Percentiles rank a stretch among this genome's conserved stretches.
Evolutionary conservation across 2,797 vertebrate genomes (phyloP).

Genomic region (Oreonectes daqikongensis): DNA sequence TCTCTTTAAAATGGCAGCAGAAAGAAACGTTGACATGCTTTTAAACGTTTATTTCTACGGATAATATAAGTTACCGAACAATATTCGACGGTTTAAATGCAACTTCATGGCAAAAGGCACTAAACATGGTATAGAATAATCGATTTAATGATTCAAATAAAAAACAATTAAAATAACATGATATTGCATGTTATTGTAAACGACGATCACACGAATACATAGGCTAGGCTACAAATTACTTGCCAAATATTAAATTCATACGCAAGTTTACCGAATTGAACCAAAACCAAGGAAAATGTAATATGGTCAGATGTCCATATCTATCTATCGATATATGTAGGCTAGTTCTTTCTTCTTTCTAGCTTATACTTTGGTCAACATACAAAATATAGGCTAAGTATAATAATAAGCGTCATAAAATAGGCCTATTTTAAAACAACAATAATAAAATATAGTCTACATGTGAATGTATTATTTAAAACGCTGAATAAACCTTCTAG

Average conservation of each 20-base stretch:
- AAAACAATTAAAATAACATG: no score
- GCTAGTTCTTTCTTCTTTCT: background rate
- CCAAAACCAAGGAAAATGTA: background rate
- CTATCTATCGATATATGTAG: background rate
- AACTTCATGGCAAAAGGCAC: background rate
- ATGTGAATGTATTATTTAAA: no score
- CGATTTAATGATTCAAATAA: no score
- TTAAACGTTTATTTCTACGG: no score
- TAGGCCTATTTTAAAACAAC: background rate
- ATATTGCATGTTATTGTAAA: no score
- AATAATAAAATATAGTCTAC: background rate
- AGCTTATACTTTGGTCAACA: background rate
- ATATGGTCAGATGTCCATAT: background rate
- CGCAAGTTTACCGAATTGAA: background rate
- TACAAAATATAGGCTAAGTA: background rate
- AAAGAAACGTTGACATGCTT: background rate
- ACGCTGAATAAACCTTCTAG: no score
- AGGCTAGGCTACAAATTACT: no score
- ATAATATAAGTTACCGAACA: background rate
- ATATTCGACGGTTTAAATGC: background rate
- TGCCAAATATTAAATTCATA: no score
- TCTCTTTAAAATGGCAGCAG: background rate
- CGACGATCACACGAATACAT: background rate
- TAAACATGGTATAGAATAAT: background rate
- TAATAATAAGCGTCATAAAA: background rate